Evolutionary conservation across 2,888 invertebrate species (phyloP), one percentile per base, ranked within the genome.

Genomic region (Lasioglossum lativentre): DNA sequence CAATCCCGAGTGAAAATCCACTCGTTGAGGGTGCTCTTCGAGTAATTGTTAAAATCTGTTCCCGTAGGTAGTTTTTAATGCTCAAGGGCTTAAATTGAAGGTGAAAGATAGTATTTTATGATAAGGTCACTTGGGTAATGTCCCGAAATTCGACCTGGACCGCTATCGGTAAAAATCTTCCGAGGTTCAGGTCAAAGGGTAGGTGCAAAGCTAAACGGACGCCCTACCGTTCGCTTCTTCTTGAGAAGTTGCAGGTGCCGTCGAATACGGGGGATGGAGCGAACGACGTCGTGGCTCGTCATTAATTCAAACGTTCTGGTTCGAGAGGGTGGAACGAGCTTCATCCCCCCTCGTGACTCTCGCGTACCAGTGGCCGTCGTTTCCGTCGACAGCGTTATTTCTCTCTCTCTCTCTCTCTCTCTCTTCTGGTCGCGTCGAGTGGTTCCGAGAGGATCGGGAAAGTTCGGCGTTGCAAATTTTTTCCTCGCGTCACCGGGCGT

Each of bases 381-480:
- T 85, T 66, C 75, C 71, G 75, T 72, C 75, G 79, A 78, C 85
- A 42, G 63, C 4, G 30, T 19, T n/a, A n/a, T n/a, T n/a, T 14
- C 59, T 45, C 6, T 27, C 47, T 59, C 77, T 52, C 10, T 42
- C 2, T 42, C 12, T 23, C 23, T 8, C 52, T 23, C 52, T 8
- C 23, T 23, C 10, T 23, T 8, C 52, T 42, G 27, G 16, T 34
- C 19, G 56, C 70, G 42, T 85, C 83, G 85, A 82, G 83, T 70
- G 40, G 77, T 30, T 45, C 47, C 75, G 27, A 42, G 30, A 66
- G 40, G 30, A 8, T 30, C 27, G n/a, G 56, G 45, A 27, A 84
- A 59, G 34, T 63, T 84, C 66, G 78, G 73, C 56, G 40, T 27
- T 77, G 83, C 83, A 84, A 74, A 84, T 78, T 85, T 84, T 84